Conservation (phyloP, 2,888 invertebrate species). For the Himalopsyche kuldschensis region DNA sequence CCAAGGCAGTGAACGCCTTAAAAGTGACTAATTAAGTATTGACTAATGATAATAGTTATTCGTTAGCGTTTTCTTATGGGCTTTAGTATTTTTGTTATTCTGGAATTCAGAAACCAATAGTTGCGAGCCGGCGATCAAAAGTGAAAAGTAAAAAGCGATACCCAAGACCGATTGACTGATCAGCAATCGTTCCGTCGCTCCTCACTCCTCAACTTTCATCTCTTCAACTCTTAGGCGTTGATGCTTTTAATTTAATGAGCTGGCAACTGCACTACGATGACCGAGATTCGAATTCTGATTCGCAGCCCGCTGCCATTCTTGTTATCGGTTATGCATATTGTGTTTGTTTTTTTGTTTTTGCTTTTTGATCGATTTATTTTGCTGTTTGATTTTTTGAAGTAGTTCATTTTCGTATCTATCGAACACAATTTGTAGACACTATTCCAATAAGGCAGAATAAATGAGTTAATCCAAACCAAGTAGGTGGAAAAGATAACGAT, state of each 20-base stretch:
- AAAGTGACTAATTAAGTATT: no score
- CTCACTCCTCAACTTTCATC: not conserved
- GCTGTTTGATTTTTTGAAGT: not conserved
- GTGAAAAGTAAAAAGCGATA: not conserved
- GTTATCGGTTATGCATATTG: not conserved
- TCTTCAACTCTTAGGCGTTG: not conserved
- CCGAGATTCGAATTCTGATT: not conserved
- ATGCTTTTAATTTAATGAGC: not conserved
- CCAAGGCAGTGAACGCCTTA: no score
- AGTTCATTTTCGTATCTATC: no score
- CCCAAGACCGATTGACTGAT: not conserved
- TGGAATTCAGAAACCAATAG: not conserved
- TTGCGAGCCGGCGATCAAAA: not conserved
- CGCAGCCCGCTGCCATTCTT: not conserved
- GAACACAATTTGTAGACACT: no score
- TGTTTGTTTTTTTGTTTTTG: not conserved
- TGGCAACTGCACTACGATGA: not conserved
- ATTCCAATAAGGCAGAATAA: no score
- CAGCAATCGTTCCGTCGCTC: not conserved
- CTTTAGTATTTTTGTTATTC: no score
- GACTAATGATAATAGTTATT: no score
- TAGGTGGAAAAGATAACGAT: no score
- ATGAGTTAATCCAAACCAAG: no score
- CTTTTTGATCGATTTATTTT: not conserved
- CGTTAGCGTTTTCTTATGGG: no score